Percentiles rank a stretch among this genome's conserved stretches.
Evolutionary conservation across 2,113 vertebrate species (phyloP).

Genomic region (Rafetus swinhoei): DNA sequence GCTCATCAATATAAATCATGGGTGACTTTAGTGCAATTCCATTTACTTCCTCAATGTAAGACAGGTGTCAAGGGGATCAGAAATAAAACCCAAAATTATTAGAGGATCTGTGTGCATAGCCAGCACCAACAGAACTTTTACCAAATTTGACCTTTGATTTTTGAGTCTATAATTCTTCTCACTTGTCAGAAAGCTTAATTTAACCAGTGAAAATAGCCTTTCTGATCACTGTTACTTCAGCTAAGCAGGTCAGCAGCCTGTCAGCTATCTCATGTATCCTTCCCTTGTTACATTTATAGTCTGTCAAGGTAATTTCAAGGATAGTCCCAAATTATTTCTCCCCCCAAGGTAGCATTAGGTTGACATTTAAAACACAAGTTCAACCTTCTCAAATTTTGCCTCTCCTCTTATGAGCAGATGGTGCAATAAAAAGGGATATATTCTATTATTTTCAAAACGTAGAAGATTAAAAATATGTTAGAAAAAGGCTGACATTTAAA

Average conservation of each 20-base stretch:
- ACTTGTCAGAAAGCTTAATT: constrained; percentile 55
- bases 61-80: not conserved
- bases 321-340: constrained; percentile 45
- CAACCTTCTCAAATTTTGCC: not conserved
- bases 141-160: constrained; percentile 11
- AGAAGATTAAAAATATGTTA: not conserved
- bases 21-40: not conserved
- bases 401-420: constrained; percentile 23
- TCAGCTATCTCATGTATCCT: constrained; percentile 34
- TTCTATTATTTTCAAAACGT: constrained; percentile 32
- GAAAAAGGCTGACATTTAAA: not conserved
- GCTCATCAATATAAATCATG: not conserved
- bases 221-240: constrained; percentile 50
- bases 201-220: constrained; percentile 53
- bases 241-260: constrained; percentile 50
- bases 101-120: not conserved
- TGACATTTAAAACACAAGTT: constrained; percentile 33
- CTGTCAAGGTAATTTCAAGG: constrained; percentile 55
- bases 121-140: not conserved
- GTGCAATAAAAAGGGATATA: constrained; percentile 4
- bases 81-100: not conserved
- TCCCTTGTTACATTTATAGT: constrained; percentile 24
- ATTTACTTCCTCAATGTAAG: not conserved
- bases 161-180: not conserved
- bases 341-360: not conserved